Evolutionary conservation across 2,888 invertebrate species (phyloP).

Genomic region (Drosophila demipolita): DNA sequence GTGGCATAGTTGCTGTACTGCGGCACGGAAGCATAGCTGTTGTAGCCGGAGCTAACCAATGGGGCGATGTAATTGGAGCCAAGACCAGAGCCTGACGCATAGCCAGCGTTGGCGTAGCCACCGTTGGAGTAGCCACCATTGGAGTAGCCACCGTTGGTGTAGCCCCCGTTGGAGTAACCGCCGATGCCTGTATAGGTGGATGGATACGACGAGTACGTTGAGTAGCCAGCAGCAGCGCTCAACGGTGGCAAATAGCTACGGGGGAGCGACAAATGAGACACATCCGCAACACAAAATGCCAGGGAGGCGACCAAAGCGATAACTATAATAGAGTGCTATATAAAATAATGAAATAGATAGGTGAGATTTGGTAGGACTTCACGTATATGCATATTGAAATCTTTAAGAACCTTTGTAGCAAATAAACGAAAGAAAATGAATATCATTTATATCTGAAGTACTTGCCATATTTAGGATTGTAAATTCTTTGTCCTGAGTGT

Average conservation of each 20-base stretch:
- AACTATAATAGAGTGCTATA: conserved; percentile 58
- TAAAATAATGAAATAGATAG: conserved; percentile 2
- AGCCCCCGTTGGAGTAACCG: background rate
- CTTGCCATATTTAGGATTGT: conserved; percentile 43
- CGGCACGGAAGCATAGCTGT: conserved; percentile 56
- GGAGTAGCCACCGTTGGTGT: background rate
- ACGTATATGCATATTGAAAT: background rate
- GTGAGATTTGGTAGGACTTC: background rate
- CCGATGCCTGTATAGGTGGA: conserved; percentile 47
- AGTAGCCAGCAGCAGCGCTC: conserved; percentile 46
- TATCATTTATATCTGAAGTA: conserved; percentile 1
- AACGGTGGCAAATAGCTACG: conserved; percentile 74
- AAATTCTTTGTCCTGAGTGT: conserved; percentile 9
- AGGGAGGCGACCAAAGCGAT: conserved; percentile 62
- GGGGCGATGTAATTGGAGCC: conserved; percentile 22
- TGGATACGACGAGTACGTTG: conserved; percentile 46
- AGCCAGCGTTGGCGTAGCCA: conserved; percentile 25
- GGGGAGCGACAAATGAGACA: conserved; percentile 74
- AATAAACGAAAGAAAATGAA: background rate
- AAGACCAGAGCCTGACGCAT: conserved; percentile 24
- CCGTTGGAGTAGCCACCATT: conserved; percentile 13
- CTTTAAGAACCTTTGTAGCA: background rate
- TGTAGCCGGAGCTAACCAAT: conserved; percentile 28
- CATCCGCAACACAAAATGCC: conserved; percentile 70
- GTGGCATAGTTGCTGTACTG: conserved; percentile 58